These are phyloP conservation scores for Eclectus roratus DNA, from an alignment of 2,113 vertebrate species.

Conservation along the genomic window DNA sequence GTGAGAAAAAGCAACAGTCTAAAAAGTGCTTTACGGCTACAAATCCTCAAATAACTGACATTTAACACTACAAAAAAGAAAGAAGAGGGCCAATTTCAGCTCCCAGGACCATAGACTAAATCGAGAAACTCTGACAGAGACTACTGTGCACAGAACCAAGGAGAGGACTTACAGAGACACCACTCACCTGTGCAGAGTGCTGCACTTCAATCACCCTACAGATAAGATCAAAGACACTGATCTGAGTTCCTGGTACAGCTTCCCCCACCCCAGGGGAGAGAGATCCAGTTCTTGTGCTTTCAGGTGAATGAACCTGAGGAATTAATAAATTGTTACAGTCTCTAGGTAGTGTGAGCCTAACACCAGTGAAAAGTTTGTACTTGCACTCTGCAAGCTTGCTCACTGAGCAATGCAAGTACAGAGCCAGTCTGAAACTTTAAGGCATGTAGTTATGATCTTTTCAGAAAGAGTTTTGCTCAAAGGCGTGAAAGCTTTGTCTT, in stretches of 20 bases:
- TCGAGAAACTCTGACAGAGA: not conserved
- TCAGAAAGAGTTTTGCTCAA: not conserved
- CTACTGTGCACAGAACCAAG: not conserved
- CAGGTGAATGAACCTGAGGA: not conserved
- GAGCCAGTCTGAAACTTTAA: not conserved
- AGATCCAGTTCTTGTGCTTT: not conserved
- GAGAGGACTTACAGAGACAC: not conserved
- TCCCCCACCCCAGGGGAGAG: not conserved
- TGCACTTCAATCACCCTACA: not conserved
- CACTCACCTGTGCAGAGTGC: not conserved
- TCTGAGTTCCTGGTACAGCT: not conserved
- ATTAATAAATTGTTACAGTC: not conserved
- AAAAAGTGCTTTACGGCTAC: not conserved
- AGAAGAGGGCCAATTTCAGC: not conserved
- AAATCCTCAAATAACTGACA: constrained; percentile 14
- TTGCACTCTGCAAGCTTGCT: fast-evolving
- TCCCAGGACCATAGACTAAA: not conserved
- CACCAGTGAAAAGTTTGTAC: not conserved
- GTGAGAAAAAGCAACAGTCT: not conserved
- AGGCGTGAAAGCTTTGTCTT: not conserved
- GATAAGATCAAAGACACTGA: not conserved
- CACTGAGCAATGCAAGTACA: not conserved
- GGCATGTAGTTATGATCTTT: not conserved
- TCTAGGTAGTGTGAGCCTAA: not conserved
- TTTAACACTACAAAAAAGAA: not conserved